These are phyloP conservation scores for Rhincodon typus DNA, from an alignment of 2,797 vertebrate species.

Conservation along the genomic window DNA sequence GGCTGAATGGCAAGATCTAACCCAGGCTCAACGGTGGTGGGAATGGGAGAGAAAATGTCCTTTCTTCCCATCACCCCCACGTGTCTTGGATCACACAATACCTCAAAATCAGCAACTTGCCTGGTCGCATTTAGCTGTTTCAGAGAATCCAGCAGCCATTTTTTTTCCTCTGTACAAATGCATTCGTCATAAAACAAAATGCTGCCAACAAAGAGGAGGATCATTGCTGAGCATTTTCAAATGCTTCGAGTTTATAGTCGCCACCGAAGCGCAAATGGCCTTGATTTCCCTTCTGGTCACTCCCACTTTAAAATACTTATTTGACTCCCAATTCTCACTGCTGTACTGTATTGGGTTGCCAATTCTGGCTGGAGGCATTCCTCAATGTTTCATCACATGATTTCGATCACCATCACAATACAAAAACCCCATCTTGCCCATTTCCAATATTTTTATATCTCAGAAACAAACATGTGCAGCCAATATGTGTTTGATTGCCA, in stretches of 20 bases:
- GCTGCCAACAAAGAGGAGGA: conserved; percentile 39
- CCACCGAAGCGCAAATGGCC: background rate
- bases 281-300: background rate
- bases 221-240: conserved; percentile 48
- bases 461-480: background rate
- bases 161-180: background rate
- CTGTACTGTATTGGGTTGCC: background rate
- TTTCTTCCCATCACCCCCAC: conserved; percentile 5
- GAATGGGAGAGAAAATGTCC: background rate
- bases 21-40: background rate
- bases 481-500: background rate
- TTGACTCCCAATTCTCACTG: background rate
- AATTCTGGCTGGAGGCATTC: background rate
- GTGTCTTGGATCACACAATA: conserved; percentile 7
- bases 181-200: background rate
- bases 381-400: background rate
- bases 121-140: background rate
- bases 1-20: conserved; percentile 14
- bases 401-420: background rate
- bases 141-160: background rate
- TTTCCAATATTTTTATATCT: background rate
- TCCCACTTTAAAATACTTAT: background rate
- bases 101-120: conserved; percentile 18
- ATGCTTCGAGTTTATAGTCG: background rate
- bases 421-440: background rate